Evolutionary conservation across 1,140 invertebrate genomes (phyloP), one percentile per base, ranked within the genome.

Genomic region (Steinernema feltiae): DNA sequence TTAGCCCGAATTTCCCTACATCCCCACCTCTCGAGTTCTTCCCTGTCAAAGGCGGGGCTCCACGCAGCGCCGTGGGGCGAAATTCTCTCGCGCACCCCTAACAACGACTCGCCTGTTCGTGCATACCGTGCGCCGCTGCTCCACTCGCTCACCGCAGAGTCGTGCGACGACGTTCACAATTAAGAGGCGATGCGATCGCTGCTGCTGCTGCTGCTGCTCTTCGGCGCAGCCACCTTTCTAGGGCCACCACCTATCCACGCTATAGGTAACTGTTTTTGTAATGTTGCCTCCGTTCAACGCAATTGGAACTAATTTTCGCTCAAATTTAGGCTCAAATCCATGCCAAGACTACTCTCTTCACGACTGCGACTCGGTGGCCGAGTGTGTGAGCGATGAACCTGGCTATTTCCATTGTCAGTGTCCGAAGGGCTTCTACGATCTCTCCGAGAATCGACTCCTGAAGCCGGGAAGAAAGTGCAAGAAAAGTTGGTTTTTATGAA

Each of bases 301-400:
- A n/a, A n/a, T n/a, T n/a, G n/a, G n/a, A n/a, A n/a, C 7, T n/a
- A 46, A n/a, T 46, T 12, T n/a, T 46, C 41, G 7, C 41, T 21
- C 15, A 3, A 63, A 15, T 82, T 75, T 75, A 84, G 83, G 79
- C 48, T 48, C 78, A 31, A 84, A 85, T 75, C 84, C 84, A 30
- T 85, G 84, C 73, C 82, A 85, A 32, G 84, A 85, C 46, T 86
- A 86, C 71, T 80, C 84, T 12, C 79, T 86, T 27, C 84, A 85
- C 72, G 84, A 85, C 72, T 85, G 84, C 73, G 85, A 86, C 69
- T 32, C 80, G 17, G 76, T 82, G 31, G 85, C 84, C 24, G 85
- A 85, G 77, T 85, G 84, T 53, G 69, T 76, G 70, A 86, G 84
- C 41, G 84, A 86, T 71, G 81, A 82, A 73, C 85, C 85, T 18